phyloP scores from a whole-genome alignment of 1,140 invertebrate species.

The Penaeus japonicus region DNA sequence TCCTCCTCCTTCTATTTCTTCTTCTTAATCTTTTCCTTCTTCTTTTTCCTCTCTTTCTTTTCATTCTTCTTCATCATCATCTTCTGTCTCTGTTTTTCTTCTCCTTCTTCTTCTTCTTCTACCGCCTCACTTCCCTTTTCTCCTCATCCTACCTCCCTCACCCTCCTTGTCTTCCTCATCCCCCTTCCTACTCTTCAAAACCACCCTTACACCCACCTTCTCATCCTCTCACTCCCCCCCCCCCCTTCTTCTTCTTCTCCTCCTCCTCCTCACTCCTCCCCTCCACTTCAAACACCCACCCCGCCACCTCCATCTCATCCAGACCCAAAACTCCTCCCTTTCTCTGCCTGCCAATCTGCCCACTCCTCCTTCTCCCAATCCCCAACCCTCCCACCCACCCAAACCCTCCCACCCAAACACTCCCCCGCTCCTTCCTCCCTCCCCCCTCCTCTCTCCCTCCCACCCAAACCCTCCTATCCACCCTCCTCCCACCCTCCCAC shows the following conservation, averaged over 20 bases:
- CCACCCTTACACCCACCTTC: neutral
- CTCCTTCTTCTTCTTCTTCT: neutral
- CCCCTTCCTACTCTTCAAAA: neutral
- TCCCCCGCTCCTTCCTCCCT: neutral
- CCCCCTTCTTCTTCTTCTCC: neutral
- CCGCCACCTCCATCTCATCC: no score
- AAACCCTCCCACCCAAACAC: neutral
- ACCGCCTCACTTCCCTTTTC: neutral
- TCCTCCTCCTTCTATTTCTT: no score
- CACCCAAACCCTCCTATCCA: neutral
- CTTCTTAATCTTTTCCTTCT: no score
- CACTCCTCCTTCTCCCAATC: neutral
- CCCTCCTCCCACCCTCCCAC: neutral
- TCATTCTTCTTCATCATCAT: neutral
- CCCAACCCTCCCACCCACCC: neutral
- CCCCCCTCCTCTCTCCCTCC: no score
- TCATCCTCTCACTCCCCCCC: neutral
- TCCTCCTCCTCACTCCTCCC: neutral
- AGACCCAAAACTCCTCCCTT: no score
- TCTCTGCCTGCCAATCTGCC: no score
- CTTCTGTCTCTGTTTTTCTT: no score
- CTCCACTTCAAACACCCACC: neutral
- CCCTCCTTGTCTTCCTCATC: neutral
- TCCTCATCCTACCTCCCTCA: neutral
- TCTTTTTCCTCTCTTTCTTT: no score